phyloP scores from a whole-genome alignment of 2,113 vertebrate species.

The Sus scrofa region DNA sequence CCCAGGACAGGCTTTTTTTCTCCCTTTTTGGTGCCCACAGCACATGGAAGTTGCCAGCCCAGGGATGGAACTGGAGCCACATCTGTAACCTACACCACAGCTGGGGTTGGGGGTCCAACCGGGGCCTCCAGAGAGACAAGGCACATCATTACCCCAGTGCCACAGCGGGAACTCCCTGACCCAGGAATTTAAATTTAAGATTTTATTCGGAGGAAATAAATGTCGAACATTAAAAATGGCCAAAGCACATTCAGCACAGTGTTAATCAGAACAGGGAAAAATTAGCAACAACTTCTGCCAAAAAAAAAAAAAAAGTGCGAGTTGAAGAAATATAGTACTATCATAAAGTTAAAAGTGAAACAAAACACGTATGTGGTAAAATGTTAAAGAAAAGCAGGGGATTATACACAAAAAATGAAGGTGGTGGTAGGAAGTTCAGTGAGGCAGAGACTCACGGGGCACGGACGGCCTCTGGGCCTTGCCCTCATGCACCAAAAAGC shows the following conservation, averaged over 20 bases:
- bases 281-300: background rate
- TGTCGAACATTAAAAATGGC: background rate
- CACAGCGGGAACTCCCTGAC: too few species aligned
- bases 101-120: too few species aligned
- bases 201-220: constrained; percentile 32
- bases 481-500: too few species aligned
- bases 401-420: background rate
- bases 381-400: background rate
- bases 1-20: too few species aligned
- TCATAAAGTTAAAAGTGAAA: constrained; percentile 12
- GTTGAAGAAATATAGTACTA: background rate
- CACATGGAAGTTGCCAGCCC: too few species aligned
- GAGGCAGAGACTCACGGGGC: too few species aligned
- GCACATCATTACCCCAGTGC: too few species aligned
- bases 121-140: too few species aligned
- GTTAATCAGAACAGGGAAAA: background rate
- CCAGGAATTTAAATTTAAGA: background rate
- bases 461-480: too few species aligned
- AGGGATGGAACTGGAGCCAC: too few species aligned
- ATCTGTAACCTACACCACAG: too few species aligned
- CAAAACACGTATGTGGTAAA: background rate
- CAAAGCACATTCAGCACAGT: background rate
- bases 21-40: too few species aligned
- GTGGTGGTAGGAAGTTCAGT: background rate
- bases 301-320: constrained; percentile 6